phyloP scores from a whole-genome alignment of 2,888 invertebrate species.

The Chymomyza caudatula region DNA sequence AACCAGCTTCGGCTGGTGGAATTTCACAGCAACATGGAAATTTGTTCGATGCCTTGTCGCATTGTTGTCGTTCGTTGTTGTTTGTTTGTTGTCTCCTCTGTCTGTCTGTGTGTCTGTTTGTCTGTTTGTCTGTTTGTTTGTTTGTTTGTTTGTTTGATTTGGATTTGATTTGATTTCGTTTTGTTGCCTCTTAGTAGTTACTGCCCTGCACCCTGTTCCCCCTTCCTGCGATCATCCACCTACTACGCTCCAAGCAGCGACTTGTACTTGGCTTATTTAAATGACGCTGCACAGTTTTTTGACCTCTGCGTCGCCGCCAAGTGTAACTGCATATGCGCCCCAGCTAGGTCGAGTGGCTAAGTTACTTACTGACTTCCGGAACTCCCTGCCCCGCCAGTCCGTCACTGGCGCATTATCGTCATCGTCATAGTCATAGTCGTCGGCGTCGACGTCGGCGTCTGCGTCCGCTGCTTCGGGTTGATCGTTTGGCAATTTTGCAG shows the following conservation, averaged over 20 bases:
- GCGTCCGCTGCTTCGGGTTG: conserved; percentile 15
- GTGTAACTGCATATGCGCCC: conserved; percentile 69
- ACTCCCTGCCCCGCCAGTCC: not conserved
- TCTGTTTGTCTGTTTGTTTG: conserved; percentile 14
- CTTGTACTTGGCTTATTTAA: conserved; percentile 52
- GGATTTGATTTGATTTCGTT: conserved; percentile 71
- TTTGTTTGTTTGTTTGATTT: conserved; percentile 66
- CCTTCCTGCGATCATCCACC: conserved; percentile 7
- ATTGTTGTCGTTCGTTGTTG: conserved; percentile 15
- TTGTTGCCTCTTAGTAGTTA: conserved; percentile 26
- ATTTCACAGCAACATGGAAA: conserved; percentile 75
- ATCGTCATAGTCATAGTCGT: not conserved
- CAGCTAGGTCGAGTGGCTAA: conserved; percentile 3
- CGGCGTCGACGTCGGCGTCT: conserved; percentile 17
- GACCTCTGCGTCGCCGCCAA: conserved; percentile 45
- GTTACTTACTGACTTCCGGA: not conserved
- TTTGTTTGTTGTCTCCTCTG: conserved; percentile 14
- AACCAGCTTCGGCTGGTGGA: conserved; percentile 37
- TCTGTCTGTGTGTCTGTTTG: conserved; percentile 58
- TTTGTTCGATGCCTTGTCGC: conserved; percentile 71
- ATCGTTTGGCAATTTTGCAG: conserved; percentile 59
- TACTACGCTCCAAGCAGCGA: not conserved
- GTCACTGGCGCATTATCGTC: not conserved
- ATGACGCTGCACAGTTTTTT: conserved; percentile 58
- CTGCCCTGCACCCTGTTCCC: conserved; percentile 20